A percentile compares a stretch with the other conserved stretches of the same genome.
Evolutionary conservation across 1,140 invertebrate species (phyloP).

Genomic region (Pomacea maculata): DNA sequence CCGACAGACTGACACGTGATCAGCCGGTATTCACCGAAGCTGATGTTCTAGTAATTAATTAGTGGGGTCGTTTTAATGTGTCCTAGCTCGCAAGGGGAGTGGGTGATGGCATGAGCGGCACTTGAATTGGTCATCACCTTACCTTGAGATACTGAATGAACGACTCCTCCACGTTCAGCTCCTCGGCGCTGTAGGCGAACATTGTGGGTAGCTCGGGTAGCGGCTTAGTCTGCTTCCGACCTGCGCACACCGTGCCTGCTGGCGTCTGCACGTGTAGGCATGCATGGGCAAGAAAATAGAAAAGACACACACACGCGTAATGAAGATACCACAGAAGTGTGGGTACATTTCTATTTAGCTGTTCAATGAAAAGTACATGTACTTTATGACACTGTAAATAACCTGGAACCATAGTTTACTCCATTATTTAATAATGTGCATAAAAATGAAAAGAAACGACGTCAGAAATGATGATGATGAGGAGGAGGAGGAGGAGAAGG

Average conservation of each 20-base stretch:
- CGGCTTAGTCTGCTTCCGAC: constrained; percentile 29
- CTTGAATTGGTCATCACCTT: too few species aligned
- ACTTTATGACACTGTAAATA: background rate
- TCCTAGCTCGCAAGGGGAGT: too few species aligned
- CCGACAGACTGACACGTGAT: too few species aligned
- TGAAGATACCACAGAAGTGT: too few species aligned
- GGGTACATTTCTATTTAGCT: background rate
- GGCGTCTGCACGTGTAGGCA: constrained; percentile 10
- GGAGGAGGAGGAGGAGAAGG: background rate
- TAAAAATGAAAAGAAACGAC: background rate
- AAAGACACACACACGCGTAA: background rate
- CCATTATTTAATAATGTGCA: background rate
- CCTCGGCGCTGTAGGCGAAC: constrained; percentile 45
- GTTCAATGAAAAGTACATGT: background rate
- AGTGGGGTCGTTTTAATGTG: too few species aligned
- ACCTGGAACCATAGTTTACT: background rate
- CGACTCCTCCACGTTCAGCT: constrained; percentile 28
- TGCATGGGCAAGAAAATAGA: too few species aligned
- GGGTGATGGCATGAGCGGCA: too few species aligned
- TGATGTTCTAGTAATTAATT: too few species aligned
- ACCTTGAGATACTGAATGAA: constrained; percentile 15
- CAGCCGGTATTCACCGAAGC: too few species aligned
- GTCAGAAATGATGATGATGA: background rate
- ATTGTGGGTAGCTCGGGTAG: constrained; percentile 36
- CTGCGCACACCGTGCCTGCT: constrained; percentile 34